phyloP scores from a whole-genome alignment of 2,113 vertebrate genomes.

The Alethe castanea region DNA sequence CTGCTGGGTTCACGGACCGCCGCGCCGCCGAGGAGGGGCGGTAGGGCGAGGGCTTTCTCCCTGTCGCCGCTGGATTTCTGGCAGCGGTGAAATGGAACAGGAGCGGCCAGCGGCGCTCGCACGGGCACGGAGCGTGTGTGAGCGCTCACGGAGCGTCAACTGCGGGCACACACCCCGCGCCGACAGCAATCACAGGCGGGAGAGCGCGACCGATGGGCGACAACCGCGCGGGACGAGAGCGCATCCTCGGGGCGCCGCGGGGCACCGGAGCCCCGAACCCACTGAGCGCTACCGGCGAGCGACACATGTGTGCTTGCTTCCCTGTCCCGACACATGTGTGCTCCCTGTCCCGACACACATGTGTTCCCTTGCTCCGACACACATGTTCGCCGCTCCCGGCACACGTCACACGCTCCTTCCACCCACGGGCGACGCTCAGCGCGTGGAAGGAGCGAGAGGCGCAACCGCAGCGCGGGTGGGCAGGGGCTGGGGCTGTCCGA shows the following conservation, averaged over 20 bases:
- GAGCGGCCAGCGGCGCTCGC: background rate
- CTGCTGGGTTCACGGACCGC: slow-evolving; percentile 48
- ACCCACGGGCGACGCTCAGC: background rate
- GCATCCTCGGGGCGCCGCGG: background rate
- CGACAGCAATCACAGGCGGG: background rate
- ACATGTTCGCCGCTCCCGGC: background rate
- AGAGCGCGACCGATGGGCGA: background rate
- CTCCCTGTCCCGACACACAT: background rate
- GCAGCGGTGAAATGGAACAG: background rate
- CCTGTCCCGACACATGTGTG: background rate
- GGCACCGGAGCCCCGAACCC: background rate
- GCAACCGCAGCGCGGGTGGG: background rate
- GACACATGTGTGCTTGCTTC: background rate
- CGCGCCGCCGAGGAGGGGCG: background rate
- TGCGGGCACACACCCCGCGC: background rate
- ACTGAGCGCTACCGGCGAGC: background rate
- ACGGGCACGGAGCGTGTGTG: background rate
- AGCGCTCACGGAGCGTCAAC: background rate
- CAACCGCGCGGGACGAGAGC: background rate
- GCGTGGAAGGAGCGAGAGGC: background rate
- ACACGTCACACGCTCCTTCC: background rate
- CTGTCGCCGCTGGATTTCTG: background rate
- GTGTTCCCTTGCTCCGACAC: background rate
- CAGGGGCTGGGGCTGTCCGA: background rate
- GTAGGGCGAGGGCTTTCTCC: slow-evolving; percentile 10